Percentiles rank a stretch among this genome's conserved stretches.
These are phyloP conservation scores for Cherax quadricarinatus DNA, from an alignment of 1,140 invertebrate species.

Conservation along the genomic window DNA sequence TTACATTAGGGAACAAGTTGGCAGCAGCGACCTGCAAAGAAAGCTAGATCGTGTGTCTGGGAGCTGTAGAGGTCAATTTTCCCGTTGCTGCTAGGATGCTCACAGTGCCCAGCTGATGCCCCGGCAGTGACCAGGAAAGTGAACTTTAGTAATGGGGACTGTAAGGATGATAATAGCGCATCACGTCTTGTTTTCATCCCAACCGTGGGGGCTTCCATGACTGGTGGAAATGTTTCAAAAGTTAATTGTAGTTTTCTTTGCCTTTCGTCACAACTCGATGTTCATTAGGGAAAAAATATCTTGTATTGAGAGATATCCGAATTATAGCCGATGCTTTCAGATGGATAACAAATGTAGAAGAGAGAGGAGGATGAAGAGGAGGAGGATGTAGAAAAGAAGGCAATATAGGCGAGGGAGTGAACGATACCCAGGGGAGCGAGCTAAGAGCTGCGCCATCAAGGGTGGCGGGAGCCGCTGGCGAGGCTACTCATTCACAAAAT, in stretches of 20 bases:
- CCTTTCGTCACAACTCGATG: slow-evolving; percentile 14
- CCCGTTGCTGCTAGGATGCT: slow-evolving; percentile 14
- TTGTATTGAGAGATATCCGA: no score
- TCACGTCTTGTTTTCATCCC: slow-evolving; percentile 35
- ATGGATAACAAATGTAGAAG: no score
- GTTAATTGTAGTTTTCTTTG: slow-evolving; percentile 62
- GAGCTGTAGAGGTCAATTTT: slow-evolving; percentile 36
- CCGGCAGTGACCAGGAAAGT: slow-evolving; percentile 12
- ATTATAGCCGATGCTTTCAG: no score
- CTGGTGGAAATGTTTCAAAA: slow-evolving; percentile 61
- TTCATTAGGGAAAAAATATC: no score
- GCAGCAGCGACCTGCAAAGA: background rate
- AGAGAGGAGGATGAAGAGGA: no score
- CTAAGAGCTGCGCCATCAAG: background rate
- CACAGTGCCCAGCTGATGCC: slow-evolving; percentile 67
- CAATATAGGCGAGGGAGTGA: no score
- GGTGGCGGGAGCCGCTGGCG: slow-evolving; percentile 40
- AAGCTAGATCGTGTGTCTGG: background rate
- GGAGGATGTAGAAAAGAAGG: no score
- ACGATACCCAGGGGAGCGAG: no score
- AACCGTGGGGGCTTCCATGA: slow-evolving; percentile 28
- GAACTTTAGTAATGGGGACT: background rate
- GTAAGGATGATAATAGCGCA: slow-evolving; percentile 21
- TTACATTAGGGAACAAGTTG: slow-evolving; percentile 67
- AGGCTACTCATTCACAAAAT: slow-evolving; percentile 69